Evolutionary conservation across 2,888 invertebrate species (phyloP).

Genomic region (Philaethria dido): DNA sequence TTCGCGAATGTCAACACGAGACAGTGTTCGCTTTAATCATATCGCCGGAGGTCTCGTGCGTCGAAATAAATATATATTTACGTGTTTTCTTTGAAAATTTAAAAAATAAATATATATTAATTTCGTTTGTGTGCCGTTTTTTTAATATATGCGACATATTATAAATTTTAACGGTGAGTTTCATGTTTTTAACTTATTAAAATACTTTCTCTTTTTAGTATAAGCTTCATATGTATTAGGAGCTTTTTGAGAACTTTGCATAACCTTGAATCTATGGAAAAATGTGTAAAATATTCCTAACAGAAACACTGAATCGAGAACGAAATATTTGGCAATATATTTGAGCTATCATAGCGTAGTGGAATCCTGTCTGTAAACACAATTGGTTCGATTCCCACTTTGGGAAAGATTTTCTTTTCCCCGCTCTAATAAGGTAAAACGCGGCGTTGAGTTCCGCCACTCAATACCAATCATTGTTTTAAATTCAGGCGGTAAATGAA

Average conservation of each 20-base stretch:
- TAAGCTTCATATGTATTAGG: not conserved
- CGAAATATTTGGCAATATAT: too few relatives aligned
- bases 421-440: too few relatives aligned
- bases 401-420: too few relatives aligned
- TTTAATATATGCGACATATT: not conserved
- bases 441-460: too few relatives aligned
- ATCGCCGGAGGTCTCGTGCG: not conserved
- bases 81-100: not conserved
- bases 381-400: too few relatives aligned
- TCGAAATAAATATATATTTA: not conserved
- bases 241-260: conserved; percentile 1
- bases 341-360: too few relatives aligned
- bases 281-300: not conserved
- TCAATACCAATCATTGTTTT: too few relatives aligned
- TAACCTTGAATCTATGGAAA: not conserved
- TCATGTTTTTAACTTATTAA: not conserved
- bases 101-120: not conserved
- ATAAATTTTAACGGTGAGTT: not conserved
- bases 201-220: conserved; percentile 7
- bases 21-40: conserved; percentile 9
- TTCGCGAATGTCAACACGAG: not conserved
- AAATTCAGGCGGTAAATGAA: too few relatives aligned
- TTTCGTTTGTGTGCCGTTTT: not conserved
- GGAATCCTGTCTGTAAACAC: too few relatives aligned
- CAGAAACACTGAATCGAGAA: too few relatives aligned